These are phyloP conservation scores for Nebria salina DNA, from an alignment of 2,888 invertebrate genomes.

Conservation along the genomic window DNA sequence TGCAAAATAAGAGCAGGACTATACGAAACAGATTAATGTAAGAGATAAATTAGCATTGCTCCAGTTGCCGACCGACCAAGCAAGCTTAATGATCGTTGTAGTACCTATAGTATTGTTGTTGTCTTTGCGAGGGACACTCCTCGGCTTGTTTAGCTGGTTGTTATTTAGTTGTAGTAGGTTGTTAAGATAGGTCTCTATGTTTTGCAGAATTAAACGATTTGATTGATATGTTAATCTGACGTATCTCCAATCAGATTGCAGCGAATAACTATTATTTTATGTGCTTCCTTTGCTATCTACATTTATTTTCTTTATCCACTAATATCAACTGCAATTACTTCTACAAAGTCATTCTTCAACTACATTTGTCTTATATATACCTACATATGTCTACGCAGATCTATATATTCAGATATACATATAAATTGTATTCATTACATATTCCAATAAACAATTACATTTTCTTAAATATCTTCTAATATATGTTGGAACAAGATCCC, in stretches of 20 bases:
- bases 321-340: constrained; percentile 8
- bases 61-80: constrained; percentile 22
- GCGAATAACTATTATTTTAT: constrained; percentile 27
- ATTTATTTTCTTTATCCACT: constrained; percentile 20
- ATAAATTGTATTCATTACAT: background rate
- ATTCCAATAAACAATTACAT: no score
- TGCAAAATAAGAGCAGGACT: constrained; percentile 36
- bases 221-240: constrained; percentile 47
- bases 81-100: constrained; percentile 25
- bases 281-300: constrained; percentile 23
- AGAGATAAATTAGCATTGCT: constrained; percentile 42
- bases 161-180: constrained; percentile 21
- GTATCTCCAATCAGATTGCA: constrained; percentile 38
- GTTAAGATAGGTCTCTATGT: constrained; percentile 8
- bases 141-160: constrained; percentile 22
- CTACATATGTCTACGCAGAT: constrained; percentile 16
- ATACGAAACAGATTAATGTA: constrained; percentile 36
- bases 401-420: constrained; percentile 16
- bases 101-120: constrained; percentile 4
- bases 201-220: constrained; percentile 37
- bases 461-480: no score
- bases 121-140: constrained; percentile 32
- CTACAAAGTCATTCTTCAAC: background rate
- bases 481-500: no score
- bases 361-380: constrained; percentile 15